phyloP scores from a whole-genome alignment of 2,113 vertebrate species.

The Maccullochella peelii region DNA sequence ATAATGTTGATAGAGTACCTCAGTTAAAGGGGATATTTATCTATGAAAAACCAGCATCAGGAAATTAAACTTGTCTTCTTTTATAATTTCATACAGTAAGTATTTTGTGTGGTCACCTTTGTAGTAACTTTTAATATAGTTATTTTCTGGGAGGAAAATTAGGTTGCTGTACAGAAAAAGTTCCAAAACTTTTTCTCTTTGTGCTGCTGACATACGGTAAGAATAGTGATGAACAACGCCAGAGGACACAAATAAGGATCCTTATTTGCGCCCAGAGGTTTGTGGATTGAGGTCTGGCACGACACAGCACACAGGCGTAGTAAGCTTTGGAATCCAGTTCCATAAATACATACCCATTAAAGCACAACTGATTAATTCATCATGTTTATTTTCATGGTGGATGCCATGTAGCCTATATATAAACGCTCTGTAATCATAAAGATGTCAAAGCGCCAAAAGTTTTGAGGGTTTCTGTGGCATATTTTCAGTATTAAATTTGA shows the following conservation, averaged over 20 bases:
- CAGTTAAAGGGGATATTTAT: background rate
- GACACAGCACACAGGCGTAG: constrained; percentile 11
- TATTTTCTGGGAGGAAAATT: constrained; percentile 27
- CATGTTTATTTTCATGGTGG: constrained; percentile 57
- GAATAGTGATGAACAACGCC: constrained; percentile 41
- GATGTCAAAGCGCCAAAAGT: constrained; percentile 27
- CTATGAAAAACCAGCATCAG: background rate
- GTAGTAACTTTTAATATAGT: background rate
- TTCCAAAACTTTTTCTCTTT: constrained; percentile 4
- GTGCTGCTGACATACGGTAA: constrained; percentile 21
- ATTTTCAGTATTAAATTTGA: constrained; percentile 57
- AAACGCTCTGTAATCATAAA: constrained; percentile 52
- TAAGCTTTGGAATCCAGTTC: constrained; percentile 22
- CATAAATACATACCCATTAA: constrained; percentile 61
- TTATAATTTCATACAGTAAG: constrained; percentile 4
- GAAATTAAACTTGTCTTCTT: constrained; percentile 7
- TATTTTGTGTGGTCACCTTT: constrained; percentile 3
- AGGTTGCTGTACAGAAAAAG: constrained; percentile 38
- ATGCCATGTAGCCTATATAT: constrained; percentile 47
- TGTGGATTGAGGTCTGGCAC: constrained; percentile 54
- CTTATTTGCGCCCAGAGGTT: constrained; percentile 37
- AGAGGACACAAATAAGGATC: constrained; percentile 37
- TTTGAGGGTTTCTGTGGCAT: constrained; percentile 27
- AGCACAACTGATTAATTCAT: constrained; percentile 62
- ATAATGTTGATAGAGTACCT: background rate